Evolutionary conservation across 2,113 vertebrate species (phyloP).

Genomic region (Charina bottae): DNA sequence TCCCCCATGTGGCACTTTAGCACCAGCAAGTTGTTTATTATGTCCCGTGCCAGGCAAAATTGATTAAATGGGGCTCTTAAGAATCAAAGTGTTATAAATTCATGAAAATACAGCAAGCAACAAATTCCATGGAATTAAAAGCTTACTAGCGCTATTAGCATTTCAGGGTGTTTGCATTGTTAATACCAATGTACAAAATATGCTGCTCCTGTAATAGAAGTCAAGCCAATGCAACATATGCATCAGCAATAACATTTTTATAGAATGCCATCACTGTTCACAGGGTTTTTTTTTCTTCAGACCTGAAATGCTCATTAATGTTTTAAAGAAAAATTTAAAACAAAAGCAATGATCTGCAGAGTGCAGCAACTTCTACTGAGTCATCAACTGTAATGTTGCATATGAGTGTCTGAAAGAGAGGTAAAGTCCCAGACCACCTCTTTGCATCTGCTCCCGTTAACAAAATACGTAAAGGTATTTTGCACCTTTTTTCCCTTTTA

Average conservation of each 20-base stretch:
- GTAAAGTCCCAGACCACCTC: constrained; percentile 17
- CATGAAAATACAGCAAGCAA: constrained; percentile 99
- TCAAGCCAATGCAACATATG: constrained; percentile 78
- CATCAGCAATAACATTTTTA: constrained; percentile 70
- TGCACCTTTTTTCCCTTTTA: background rate
- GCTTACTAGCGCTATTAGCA: constrained; percentile 97
- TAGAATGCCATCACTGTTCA: constrained; percentile 44
- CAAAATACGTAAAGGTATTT: background rate
- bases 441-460: background rate
- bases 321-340: constrained; percentile 56
- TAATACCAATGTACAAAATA: constrained; percentile 94
- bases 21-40: constrained; percentile 98
- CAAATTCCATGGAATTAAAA: constrained; percentile 99
- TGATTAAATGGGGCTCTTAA: constrained; percentile 98
- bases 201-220: constrained; percentile 85
- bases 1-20: constrained; percentile 96
- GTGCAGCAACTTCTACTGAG: constrained; percentile 45
- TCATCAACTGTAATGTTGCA: background rate
- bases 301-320: constrained; percentile 53
- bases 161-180: constrained; percentile 97
- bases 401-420: background rate
- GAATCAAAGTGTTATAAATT: constrained; percentile 99
- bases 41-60: constrained; percentile 94
- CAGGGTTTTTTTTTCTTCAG: background rate
- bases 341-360: constrained; percentile 42